These are phyloP conservation scores for Thelaira solivaga DNA, from an alignment of 2,888 invertebrate species.

Conservation along the genomic window DNA sequence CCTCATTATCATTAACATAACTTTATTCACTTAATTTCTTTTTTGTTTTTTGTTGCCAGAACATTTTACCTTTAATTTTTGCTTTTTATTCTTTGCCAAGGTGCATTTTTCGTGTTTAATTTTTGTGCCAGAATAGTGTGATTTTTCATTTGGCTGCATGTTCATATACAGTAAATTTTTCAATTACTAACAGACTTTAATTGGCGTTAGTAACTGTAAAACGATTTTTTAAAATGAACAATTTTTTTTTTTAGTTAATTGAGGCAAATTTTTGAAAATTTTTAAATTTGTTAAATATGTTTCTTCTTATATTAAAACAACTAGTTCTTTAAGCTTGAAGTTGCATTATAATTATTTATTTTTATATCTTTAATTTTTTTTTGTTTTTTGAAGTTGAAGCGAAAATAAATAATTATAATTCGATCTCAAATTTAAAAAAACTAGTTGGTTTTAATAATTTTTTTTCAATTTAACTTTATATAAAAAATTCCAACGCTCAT, in stretches of 20 bases:
- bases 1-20: background rate
- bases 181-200: constrained; percentile 36
- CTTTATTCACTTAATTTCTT: constrained; percentile 35
- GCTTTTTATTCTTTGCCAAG: background rate
- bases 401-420: too few relatives aligned
- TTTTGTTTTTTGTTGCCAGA: constrained; percentile 10
- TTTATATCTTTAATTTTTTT: too few relatives aligned
- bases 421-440: too few relatives aligned
- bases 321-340: too few relatives aligned
- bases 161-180: constrained; percentile 31
- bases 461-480: too few relatives aligned
- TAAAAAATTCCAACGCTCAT: too few relatives aligned
- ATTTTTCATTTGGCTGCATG: constrained; percentile 5
- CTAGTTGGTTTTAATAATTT: too few relatives aligned
- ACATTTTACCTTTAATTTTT: background rate
- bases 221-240: background rate
- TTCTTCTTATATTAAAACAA: too few relatives aligned
- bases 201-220: constrained; percentile 6
- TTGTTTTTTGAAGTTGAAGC: too few relatives aligned
- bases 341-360: too few relatives aligned
- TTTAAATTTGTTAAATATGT: background rate
- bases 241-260: background rate
- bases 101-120: background rate
- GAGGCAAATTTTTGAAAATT: background rate
- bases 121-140: background rate